These are phyloP conservation scores for Malacoctenus gilli DNA, from an alignment of 2,797 vertebrate genomes.

Conservation along the genomic window DNA sequence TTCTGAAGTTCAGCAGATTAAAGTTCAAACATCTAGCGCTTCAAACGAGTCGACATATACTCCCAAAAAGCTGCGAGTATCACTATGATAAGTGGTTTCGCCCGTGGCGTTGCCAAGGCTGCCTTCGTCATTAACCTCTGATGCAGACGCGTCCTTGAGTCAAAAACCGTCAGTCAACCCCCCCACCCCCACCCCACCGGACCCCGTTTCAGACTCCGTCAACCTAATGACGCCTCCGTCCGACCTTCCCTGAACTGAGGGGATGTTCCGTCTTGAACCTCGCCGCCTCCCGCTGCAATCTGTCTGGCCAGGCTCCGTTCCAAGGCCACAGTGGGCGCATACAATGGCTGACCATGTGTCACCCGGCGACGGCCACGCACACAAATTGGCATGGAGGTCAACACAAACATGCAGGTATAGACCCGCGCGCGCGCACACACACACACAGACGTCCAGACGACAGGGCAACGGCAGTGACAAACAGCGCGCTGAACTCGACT, in stretches of 20 bases:
- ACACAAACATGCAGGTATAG: slow-evolving; percentile 2
- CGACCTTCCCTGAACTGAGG: slow-evolving; percentile 70
- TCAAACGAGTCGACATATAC: too few relatives aligned
- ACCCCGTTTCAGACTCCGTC: slow-evolving; percentile 66
- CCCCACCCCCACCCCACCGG: slow-evolving; percentile 37
- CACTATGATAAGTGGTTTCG: slow-evolving; percentile 68
- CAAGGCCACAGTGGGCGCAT: slow-evolving; percentile 57
- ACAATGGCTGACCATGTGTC: slow-evolving; percentile 61
- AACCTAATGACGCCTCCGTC: slow-evolving; percentile 69
- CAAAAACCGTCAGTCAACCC: slow-evolving; percentile 69
- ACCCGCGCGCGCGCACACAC: slow-evolving; percentile 1
- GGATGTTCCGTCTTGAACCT: slow-evolving; percentile 56
- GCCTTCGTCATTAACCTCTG: slow-evolving; percentile 75
- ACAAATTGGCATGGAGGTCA: slow-evolving; percentile 18
- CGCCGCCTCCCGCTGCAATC: slow-evolving; percentile 54
- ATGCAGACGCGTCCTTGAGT: slow-evolving; percentile 72
- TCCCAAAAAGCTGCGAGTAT: slow-evolving; percentile 43
- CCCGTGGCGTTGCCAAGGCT: slow-evolving; percentile 65
- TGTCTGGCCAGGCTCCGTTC: slow-evolving; percentile 54
- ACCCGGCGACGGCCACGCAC: slow-evolving; percentile 39
- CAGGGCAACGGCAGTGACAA: slow-evolving; percentile 24
- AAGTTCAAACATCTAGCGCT: too few relatives aligned
- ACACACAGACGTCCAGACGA: slow-evolving; percentile 13
- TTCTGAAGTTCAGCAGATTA: too few relatives aligned
- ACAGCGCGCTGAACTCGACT: slow-evolving; percentile 25